Base-by-base conservation (phyloP, 2,888 invertebrate species). In the Ophion ellenae region DNA sequence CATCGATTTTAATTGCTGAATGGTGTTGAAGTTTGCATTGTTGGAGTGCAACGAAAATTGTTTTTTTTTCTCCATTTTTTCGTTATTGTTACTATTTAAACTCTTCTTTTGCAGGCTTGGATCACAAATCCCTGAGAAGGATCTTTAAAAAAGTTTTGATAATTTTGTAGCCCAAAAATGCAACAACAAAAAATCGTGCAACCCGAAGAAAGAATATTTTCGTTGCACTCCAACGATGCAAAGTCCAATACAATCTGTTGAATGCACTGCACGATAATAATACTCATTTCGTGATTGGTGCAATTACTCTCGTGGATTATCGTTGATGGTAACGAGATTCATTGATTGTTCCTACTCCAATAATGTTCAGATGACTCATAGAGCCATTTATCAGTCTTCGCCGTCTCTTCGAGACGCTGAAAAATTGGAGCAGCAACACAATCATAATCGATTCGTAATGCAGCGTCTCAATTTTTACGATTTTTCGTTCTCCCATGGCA, bases 191-290 rank as follows among this genome's bases (percentile, higher is more conserved):
- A 24, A 24, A 24, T 24, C 24, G 24, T 24, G 24, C 24, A 24
- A 24, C 24, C 24, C 24, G 24, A 24, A 24, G 24, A 24, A 24
- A 24, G 1, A 24, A 24, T 24, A 24, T 24, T 24, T 24, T 24
- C 24, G 24, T 24, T 24, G 24, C 24, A 24, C 24, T 24, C 24
- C 24, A 24, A 24, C 24, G 24, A 24, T 24, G 24, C 24, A 24
- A 47, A 63, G 74, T 36, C 78, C 53, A 74, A 78, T 74, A 77
- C 63, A 47, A 47, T 6, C 64, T 81, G 69, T 69, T 69, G 64
- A 71, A 80, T 71, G 20, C 5, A 45, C 53, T 71, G 32, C 45
- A 32, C n/a, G n/a, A 36, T 10, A 36, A 73, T 47, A 20, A 32
- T 17, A 53, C 36, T 28, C 17, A 20, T 24, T 47, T n/a, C 61